phyloP scores from a whole-genome alignment of 2,888 invertebrate genomes.

The Platerodrilus igneus region DNA sequence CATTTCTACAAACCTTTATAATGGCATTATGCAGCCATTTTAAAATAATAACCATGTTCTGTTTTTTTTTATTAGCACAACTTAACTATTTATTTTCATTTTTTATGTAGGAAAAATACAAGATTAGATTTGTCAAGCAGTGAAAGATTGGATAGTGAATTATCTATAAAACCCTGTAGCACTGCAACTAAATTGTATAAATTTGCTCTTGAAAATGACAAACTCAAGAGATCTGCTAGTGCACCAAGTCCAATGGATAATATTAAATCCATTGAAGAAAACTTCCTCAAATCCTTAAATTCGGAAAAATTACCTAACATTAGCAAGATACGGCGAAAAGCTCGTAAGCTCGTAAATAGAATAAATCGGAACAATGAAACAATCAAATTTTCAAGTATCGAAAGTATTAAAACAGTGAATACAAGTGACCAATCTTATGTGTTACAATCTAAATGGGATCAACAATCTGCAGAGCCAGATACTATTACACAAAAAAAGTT shows the following conservation, averaged over 20 bases:
- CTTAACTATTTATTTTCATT: too few species aligned
- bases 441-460: conserved; percentile 49
- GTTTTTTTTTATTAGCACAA: too few species aligned
- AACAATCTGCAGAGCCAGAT: conserved; percentile 38
- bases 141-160: conserved; percentile 31
- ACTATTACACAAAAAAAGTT: conserved; percentile 26
- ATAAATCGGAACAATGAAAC: conserved; percentile 19
- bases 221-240: conserved; percentile 6
- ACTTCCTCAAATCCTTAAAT: conserved; percentile 50
- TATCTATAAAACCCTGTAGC: conserved; percentile 40
- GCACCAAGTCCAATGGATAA: conserved; percentile 52
- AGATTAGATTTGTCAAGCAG: conserved; percentile 12
- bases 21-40: too few species aligned
- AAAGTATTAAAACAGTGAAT: conserved; percentile 34
- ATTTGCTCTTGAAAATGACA: conserved; percentile 35
- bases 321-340: conserved; percentile 50
- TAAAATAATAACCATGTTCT: too few species aligned
- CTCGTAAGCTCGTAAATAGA: conserved; percentile 41
- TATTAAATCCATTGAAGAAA: conserved; percentile 50
- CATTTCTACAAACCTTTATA: too few species aligned
- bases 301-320: conserved; percentile 32
- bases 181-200: conserved; percentile 38
- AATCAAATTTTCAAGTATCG: too few species aligned
- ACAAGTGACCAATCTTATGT: conserved; percentile 6
- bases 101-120: too few species aligned